Percentiles rank a stretch among this genome's conserved stretches.
Evolutionary conservation across 2,888 invertebrate genomes (phyloP).

Genomic region (Melolontha melolontha): DNA sequence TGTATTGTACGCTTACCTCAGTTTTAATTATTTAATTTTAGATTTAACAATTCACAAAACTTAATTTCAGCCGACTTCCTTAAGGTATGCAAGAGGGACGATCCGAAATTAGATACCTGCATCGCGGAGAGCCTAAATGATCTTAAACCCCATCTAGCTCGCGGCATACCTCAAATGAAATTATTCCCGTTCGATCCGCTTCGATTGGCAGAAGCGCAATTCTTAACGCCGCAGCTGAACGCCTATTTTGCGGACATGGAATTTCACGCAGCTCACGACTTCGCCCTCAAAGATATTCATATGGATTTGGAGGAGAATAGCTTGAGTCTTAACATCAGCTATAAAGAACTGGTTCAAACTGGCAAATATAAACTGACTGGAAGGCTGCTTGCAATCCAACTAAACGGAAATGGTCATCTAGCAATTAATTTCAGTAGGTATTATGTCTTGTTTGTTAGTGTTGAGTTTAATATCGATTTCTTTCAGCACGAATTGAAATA

Average conservation of each 20-base stretch:
- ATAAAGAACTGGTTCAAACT: slow-evolving; percentile 58
- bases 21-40: no score
- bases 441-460: not conserved
- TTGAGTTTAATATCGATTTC: slow-evolving; percentile 14
- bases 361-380: slow-evolving; percentile 65
- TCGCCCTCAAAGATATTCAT: slow-evolving; percentile 56
- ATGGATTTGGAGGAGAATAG: slow-evolving; percentile 61
- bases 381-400: slow-evolving; percentile 63
- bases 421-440: slow-evolving; percentile 67
- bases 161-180: slow-evolving; percentile 64
- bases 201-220: slow-evolving; percentile 61
- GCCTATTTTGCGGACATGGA: slow-evolving; percentile 54
- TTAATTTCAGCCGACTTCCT: slow-evolving; percentile 61
- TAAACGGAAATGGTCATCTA: slow-evolving; percentile 64
- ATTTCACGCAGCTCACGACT: slow-evolving; percentile 67
- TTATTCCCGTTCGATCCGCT: slow-evolving; percentile 66
- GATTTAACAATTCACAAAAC: no score
- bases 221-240: slow-evolving; percentile 51
- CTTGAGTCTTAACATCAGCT: slow-evolving; percentile 58
- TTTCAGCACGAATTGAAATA: slow-evolving; percentile 63
- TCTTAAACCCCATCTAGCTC: slow-evolving; percentile 61
- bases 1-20: no score
- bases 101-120: slow-evolving; percentile 65
- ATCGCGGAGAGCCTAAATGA: slow-evolving; percentile 61
- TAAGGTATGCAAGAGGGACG: slow-evolving; percentile 63